A percentile compares a stretch with the other conserved stretches of the same genome.
Evolutionary conservation across 2,888 invertebrate species (phyloP).

Genomic region (Eilema caniola): DNA sequence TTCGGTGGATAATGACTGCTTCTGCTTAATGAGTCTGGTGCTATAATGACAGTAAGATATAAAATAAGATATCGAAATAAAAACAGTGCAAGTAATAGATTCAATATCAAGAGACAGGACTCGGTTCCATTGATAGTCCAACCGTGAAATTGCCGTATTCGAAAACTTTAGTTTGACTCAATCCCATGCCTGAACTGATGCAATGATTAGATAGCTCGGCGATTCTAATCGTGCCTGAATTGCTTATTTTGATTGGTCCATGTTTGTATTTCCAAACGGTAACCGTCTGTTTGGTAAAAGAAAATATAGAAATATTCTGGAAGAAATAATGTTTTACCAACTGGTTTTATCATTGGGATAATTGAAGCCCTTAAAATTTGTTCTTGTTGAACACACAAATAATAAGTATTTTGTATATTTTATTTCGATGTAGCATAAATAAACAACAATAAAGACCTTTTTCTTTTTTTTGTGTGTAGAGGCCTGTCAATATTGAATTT

Average conservation of each 20-base stretch:
- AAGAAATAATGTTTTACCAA: not conserved
- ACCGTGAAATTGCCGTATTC: conserved; percentile 48
- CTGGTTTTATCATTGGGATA: not conserved
- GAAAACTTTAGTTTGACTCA: conserved; percentile 45
- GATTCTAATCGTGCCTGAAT: conserved; percentile 41
- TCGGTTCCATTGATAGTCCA: conserved; percentile 18
- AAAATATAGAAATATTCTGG: not conserved
- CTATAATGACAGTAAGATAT: not conserved
- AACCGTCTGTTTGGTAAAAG: not conserved
- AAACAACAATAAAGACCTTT: not conserved
- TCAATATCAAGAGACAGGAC: not conserved
- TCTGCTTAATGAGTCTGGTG: not conserved
- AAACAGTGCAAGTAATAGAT: not conserved
- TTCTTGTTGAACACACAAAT: conserved; percentile 3
- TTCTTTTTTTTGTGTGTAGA: not conserved
- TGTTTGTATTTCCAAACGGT: not conserved
- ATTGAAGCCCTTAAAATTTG: not conserved
- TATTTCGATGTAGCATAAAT: not conserved
- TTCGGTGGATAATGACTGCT: not conserved
- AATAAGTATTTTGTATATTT: not conserved
- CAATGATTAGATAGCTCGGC: conserved; percentile 39
- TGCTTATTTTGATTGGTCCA: conserved; percentile 34
- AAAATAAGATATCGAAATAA: not conserved
- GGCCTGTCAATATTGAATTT: conserved; percentile 4
- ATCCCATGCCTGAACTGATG: conserved; percentile 51